These are phyloP conservation scores for Fragum whitleyi DNA, from an alignment of 2,888 invertebrate species.

Conservation along the genomic window DNA sequence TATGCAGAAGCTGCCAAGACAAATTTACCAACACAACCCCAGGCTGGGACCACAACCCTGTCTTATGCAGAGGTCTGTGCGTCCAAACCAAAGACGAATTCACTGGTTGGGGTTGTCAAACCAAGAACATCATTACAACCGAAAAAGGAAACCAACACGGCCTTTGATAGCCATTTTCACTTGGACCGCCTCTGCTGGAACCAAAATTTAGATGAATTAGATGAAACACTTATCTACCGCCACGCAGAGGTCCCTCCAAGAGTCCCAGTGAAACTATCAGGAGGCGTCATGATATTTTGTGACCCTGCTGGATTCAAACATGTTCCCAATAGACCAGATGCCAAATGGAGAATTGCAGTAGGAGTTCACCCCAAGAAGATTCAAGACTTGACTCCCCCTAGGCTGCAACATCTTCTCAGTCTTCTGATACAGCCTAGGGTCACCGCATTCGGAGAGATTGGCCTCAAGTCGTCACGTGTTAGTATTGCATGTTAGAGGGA, in stretches of 20 bases:
- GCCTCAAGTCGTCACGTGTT: neutral
- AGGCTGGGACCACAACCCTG: neutral
- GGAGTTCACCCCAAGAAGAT: too few relatives aligned
- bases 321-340: neutral
- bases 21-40: neutral
- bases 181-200: too few relatives aligned
- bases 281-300: too few relatives aligned
- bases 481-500: neutral
- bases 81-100: too few relatives aligned
- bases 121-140: neutral
- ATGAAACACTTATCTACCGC: too few relatives aligned
- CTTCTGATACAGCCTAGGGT: constrained; percentile 6
- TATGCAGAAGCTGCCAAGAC: too few relatives aligned
- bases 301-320: too few relatives aligned
- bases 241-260: neutral
- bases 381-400: too few relatives aligned
- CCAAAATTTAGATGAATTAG: neutral
- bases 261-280: neutral
- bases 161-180: too few relatives aligned
- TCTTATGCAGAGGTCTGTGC: neutral
- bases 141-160: neutral
- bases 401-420: too few relatives aligned
- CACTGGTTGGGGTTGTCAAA: neutral
- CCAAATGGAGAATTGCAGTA: constrained; percentile 9
- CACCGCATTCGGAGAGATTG: neutral